These are phyloP conservation scores for Globodera rostochiensis DNA, from an alignment of 1,140 invertebrate genomes.

Conservation along the genomic window DNA sequence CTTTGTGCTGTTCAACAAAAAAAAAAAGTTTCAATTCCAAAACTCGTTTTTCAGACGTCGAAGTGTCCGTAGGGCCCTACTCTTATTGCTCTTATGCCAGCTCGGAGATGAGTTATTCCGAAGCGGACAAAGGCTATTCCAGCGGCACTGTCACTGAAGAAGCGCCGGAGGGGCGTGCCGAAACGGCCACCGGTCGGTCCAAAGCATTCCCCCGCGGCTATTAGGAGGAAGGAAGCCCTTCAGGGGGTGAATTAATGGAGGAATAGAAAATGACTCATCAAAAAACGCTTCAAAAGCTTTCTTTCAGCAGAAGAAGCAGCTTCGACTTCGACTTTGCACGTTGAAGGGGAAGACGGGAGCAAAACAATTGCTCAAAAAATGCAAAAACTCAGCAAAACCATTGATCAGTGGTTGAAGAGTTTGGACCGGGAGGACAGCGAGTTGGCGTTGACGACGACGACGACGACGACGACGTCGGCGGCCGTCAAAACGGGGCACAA, in stretches of 20 bases:
- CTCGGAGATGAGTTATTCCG: slow-evolving; percentile 27
- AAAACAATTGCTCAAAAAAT: slow-evolving; percentile 35
- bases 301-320: neutral
- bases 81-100: slow-evolving; percentile 37
- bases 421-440: slow-evolving; percentile 47
- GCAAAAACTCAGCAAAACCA: slow-evolving; percentile 45
- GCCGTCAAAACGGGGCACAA: neutral
- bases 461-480: neutral
- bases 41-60: slow-evolving; percentile 31
- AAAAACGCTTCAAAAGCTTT: no score
- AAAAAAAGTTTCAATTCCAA: no score
- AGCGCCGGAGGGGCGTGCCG: neutral
- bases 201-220: no score
- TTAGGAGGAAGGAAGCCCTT: no score
- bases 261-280: no score
- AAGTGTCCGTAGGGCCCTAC: slow-evolving; percentile 38
- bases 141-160: slow-evolving; percentile 2
- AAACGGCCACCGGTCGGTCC: neutral
- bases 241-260: no score
- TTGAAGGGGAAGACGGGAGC: neutral
- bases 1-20: no score
- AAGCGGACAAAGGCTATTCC: slow-evolving; percentile 24
- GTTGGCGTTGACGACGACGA: neutral
- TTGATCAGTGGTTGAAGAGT: slow-evolving; percentile 47
- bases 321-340: neutral